A percentile compares a stretch with the other conserved stretches of the same genome.
Evolutionary conservation across 2,113 vertebrate species (phyloP).

Genomic region (Hipposideros armiger): DNA sequence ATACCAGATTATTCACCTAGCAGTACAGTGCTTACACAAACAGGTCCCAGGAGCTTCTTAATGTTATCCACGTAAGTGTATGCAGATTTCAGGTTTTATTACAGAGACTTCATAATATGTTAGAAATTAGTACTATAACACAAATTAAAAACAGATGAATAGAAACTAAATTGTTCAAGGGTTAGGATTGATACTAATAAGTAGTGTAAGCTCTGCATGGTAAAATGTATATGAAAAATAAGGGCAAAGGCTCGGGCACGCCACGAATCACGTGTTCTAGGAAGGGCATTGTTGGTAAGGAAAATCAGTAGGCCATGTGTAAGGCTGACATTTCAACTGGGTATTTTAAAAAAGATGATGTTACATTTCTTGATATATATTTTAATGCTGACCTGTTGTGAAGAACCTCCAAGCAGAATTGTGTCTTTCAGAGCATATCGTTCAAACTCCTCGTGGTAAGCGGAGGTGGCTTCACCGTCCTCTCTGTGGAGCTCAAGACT

Average conservation of each 20-base stretch:
- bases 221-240: neutral
- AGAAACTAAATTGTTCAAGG: neutral
- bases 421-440: conserved; percentile 91
- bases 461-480: conserved; percentile 87
- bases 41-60: neutral
- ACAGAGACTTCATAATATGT: neutral
- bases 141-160: conserved; percentile 56
- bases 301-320: conserved; percentile 82
- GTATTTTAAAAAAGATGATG: conserved; percentile 87
- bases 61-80: neutral
- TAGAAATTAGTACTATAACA: neutral
- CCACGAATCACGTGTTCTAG: conserved; percentile 21
- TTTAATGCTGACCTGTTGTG: conserved; percentile 94
- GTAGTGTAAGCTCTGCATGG: neutral
- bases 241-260: neutral
- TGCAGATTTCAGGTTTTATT: neutral
- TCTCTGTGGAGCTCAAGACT: conserved; percentile 80
- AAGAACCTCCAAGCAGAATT: conserved; percentile 93
- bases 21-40: neutral
- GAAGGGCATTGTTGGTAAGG: neutral
- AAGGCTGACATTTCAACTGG: conserved; percentile 87
- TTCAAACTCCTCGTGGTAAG: conserved; percentile 90
- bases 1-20: neutral
- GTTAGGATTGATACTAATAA: neutral
- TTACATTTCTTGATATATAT: conserved; percentile 80